Conservation (phyloP, 1,140 invertebrate species). For the Brachionus paranguensis region DNA sequence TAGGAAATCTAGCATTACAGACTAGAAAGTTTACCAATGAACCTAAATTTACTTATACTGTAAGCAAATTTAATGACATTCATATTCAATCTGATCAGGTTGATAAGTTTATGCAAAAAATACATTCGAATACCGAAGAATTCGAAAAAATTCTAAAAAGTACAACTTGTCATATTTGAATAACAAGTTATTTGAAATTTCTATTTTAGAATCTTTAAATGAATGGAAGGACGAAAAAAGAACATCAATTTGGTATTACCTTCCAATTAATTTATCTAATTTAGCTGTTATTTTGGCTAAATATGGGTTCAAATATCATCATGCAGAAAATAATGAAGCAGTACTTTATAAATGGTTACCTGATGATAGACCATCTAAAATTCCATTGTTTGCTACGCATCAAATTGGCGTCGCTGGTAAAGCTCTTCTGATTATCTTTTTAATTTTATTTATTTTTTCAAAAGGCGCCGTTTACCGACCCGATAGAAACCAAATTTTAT, state of each 20-base stretch:
- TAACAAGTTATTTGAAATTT: no score
- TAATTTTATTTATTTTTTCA: background rate
- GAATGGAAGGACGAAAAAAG: background rate
- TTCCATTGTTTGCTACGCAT: conserved; percentile 74
- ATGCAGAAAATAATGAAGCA: conserved; percentile 70
- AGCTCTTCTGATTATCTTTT: background rate
- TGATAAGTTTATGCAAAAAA: background rate
- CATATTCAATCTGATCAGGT: background rate
- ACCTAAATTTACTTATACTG: conserved; percentile 6
- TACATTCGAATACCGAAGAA: background rate
- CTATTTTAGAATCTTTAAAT: background rate
- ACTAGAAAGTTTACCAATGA: background rate
- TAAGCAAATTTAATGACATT: conserved; percentile 21
- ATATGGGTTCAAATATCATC: conserved; percentile 77
- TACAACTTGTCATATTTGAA: background rate
- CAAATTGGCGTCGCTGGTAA: conserved; percentile 61
- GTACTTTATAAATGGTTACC: conserved; percentile 75
- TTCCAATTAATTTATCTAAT: background rate
- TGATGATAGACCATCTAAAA: conserved; percentile 59
- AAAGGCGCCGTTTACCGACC: background rate
- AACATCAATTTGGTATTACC: conserved; percentile 15
- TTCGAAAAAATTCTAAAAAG: background rate
- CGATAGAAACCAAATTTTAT: conserved; percentile 14
- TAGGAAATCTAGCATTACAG: background rate
- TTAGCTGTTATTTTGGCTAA: conserved; percentile 46